A percentile compares a stretch with the other conserved stretches of the same genome.
Conservation (phyloP, 2,888 invertebrate genomes). For the Alsophila aescularia region DNA sequence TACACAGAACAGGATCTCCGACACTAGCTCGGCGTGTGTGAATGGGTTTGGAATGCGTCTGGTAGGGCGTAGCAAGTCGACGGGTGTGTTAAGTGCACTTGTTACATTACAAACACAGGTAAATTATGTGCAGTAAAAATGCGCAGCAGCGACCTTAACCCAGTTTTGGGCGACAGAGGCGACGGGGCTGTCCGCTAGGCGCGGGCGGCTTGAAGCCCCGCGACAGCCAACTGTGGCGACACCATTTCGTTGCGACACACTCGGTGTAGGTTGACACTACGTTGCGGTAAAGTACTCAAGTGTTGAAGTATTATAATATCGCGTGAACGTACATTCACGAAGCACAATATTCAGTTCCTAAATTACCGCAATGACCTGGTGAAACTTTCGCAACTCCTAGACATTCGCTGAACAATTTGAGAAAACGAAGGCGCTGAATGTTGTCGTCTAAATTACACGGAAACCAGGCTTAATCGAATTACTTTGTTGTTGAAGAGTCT, state of each 20-base stretch:
- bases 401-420: neutral
- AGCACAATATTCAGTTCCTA: slow-evolving; percentile 7
- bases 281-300: slow-evolving; percentile 20
- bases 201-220: slow-evolving; percentile 40
- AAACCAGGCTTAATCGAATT: neutral
- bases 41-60: slow-evolving; percentile 39
- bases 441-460: neutral
- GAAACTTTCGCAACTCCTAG: slow-evolving; percentile 8
- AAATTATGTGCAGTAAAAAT: slow-evolving; percentile 59
- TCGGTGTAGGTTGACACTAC: slow-evolving; percentile 30
- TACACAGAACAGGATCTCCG: slow-evolving; percentile 42
- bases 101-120: slow-evolving; percentile 24
- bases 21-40: slow-evolving; percentile 42
- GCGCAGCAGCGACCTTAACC: slow-evolving; percentile 75
- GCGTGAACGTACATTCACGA: slow-evolving; percentile 20
- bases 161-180: slow-evolving; percentile 56
- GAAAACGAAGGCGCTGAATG: slow-evolving; percentile 1
- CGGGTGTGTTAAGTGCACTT: slow-evolving; percentile 40
- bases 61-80: slow-evolving; percentile 18
- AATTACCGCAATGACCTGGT: slow-evolving; percentile 13
- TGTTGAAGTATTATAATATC: slow-evolving; percentile 25
- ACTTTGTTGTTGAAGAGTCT: too few relatives aligned
- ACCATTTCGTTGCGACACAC: slow-evolving; percentile 55
- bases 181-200: slow-evolving; percentile 27
- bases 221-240: slow-evolving; percentile 45